These are phyloP conservation scores for Neolamprologus kungweensis DNA, from an alignment of 2,113 vertebrate genomes.

Conservation along the genomic window DNA sequence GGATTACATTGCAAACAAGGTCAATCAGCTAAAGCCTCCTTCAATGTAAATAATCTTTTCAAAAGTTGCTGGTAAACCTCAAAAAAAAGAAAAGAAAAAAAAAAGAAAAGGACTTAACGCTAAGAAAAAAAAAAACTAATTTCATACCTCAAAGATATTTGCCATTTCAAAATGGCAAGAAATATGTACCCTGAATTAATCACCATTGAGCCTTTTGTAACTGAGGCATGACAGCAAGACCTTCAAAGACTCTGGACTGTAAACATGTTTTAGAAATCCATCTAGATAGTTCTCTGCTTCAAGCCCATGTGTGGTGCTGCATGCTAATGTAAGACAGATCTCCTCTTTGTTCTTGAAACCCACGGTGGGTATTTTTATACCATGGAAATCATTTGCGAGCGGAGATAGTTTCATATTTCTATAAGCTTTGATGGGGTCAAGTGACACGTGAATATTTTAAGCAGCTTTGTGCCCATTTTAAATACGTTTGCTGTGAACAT, in stretches of 20 bases:
- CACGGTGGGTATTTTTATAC: constrained; percentile 68
- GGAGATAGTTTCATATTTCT: constrained; percentile 79
- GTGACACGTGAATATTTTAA: constrained; percentile 91
- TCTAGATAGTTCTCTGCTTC: constrained; percentile 49
- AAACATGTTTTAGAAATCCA: constrained; percentile 64
- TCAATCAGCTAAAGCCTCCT: constrained; percentile 19
- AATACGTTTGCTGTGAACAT: constrained; percentile 83
- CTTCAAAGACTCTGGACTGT: constrained; percentile 60
- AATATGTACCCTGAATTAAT: constrained; percentile 43
- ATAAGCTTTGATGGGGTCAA: constrained; percentile 77
- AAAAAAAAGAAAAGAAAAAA: neutral
- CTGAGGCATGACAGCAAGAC: constrained; percentile 52
- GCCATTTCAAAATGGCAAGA: constrained; percentile 45
- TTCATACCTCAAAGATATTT: constrained; percentile 60
- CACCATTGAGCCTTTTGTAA: constrained; percentile 48
- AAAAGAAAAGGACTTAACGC: neutral
- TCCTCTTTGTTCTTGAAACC: constrained; percentile 70
- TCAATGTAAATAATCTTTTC: constrained; percentile 28
- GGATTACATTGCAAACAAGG: constrained; percentile 2
- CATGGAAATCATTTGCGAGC: constrained; percentile 65
- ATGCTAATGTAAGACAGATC: constrained; percentile 64
- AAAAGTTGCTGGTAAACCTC: neutral
- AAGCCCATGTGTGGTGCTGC: constrained; percentile 47
- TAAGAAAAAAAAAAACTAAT: constrained; percentile 33
- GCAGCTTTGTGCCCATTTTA: constrained; percentile 87